Conservation (phyloP, 53 echinoderm and acorn worm genomes). For the Henricia sp. region DNA sequence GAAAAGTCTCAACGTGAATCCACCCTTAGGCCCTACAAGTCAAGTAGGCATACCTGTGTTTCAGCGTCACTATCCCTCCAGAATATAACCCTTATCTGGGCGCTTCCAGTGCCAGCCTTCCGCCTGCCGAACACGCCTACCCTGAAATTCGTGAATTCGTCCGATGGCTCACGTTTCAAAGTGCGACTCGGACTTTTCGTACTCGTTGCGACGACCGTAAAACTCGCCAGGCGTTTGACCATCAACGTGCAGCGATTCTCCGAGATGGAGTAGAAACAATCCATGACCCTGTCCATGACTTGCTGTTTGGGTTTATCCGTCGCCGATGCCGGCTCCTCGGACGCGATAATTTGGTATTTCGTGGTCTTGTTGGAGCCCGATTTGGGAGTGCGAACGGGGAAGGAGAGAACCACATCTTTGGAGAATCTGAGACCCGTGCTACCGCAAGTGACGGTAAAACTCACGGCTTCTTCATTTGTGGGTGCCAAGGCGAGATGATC, state of each 20-base stretch:
- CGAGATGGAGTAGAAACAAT: constrained; percentile 16
- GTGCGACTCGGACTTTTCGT: background rate
- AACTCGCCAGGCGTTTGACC: constrained; percentile 38
- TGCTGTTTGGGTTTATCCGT: constrained; percentile 37
- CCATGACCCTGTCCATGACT: constrained; percentile 37
- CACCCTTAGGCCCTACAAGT: too few species aligned
- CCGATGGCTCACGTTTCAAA: background rate
- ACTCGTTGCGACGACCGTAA: constrained; percentile 9
- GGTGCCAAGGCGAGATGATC: background rate
- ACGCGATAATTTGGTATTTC: background rate
- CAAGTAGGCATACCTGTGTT: constrained; percentile 26
- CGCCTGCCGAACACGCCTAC: constrained; percentile 48
- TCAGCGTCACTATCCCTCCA: constrained; percentile 41
- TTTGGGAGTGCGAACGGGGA: constrained; percentile 7
- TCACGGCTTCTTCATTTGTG: constrained; percentile 14
- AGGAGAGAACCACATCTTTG: constrained; percentile 39
- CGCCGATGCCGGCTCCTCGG: background rate
- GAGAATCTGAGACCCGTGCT: constrained; percentile 21
- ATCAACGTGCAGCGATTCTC: constrained; percentile 53
- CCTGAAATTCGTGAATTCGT: constrained; percentile 18
- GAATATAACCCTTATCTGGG: constrained; percentile 44
- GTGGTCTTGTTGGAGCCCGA: background rate
- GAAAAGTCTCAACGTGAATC: too few species aligned
- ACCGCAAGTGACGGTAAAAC: constrained; percentile 41
- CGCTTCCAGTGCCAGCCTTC: constrained; percentile 10